Evolutionary conservation across 2,797 vertebrate species (phyloP), one percentile per base, ranked within the genome.

Genomic region (Sebastes reedi): DNA sequence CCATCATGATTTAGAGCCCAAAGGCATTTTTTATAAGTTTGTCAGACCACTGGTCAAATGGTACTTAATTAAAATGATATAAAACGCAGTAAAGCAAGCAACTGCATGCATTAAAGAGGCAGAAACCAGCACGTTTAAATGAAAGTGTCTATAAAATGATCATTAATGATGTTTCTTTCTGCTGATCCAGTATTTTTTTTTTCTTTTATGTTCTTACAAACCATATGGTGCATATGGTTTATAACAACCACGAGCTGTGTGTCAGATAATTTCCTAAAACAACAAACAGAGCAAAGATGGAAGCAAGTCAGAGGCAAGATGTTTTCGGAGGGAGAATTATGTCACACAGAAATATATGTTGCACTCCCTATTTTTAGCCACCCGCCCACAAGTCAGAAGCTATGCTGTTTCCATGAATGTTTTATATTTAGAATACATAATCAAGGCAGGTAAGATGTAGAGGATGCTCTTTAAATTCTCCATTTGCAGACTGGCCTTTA

Each of bases 341-440:
- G 50, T 64, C 56, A 56, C 6, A 67, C 42, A 55, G 27, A 83
- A 78, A 75, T 36, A 71, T 64, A 67, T 75, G 60, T 67, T 67
- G 8, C 79, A 65, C 67, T 82, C 29, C 29, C 42, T 61, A 71
- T 60, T 46, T 56, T 71, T 71, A 72, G 65, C 54, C 75, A 66
- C 50, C 80, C 80, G 39, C 25, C 67, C 72, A 86, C 75, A 78
- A 50, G 42, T 30, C 52, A 9, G 22, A 86, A 30, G 77, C 50
- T 36, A 18, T n/a, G 55, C 34, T 13, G 22, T 39, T 79, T 80
- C 54, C 42, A 29, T 69, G 68, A 70, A 30, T 69, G 50, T 79
- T 79, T 76, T 42, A 46, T 64, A 74, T 83, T 73, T 79, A 66
- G 54, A 77, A 65, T 30, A 29, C 50, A 68, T 52, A 18, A 50